Percentiles rank a stretch among this genome's conserved stretches.
These are phyloP conservation scores for Scaptomyza polygonia DNA, from an alignment of 2,888 invertebrate genomes.

Conservation along the genomic window DNA sequence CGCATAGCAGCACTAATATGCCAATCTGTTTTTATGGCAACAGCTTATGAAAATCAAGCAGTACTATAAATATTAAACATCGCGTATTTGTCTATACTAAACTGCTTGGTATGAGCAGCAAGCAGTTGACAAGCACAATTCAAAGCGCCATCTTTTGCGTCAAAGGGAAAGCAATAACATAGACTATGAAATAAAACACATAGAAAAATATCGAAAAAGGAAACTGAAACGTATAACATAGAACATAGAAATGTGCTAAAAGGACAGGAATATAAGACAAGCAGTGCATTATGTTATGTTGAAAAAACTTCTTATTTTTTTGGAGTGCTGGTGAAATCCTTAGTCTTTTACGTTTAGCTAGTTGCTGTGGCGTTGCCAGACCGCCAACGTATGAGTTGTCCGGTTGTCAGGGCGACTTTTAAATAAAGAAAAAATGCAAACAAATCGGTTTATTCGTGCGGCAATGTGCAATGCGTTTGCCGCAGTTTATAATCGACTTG, in stretches of 20 bases:
- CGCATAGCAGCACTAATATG: background rate
- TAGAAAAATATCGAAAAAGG: background rate
- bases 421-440: conserved; percentile 23
- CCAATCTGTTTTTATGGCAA: conserved; percentile 14
- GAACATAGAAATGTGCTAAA: background rate
- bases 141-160: background rate
- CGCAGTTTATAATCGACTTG: conserved; percentile 51
- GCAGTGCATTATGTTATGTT: background rate
- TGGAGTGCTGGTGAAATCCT: background rate
- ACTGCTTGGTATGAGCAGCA: background rate
- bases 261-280: background rate
- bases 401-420: conserved; percentile 51
- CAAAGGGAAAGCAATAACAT: background rate
- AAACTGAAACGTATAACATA: conserved; percentile 2
- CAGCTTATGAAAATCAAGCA: background rate
- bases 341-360: background rate
- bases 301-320: background rate
- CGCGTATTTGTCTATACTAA: background rate
- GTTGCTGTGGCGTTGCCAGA: conserved; percentile 21
- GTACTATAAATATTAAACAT: background rate
- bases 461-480: conserved; percentile 65
- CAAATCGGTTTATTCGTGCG: conserved; percentile 24
- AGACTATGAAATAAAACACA: background rate
- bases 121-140: background rate
- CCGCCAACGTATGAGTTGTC: background rate